Base-by-base conservation (phyloP, 2,797 vertebrate species). In the Tenualosa thibaudeaui region DNA sequence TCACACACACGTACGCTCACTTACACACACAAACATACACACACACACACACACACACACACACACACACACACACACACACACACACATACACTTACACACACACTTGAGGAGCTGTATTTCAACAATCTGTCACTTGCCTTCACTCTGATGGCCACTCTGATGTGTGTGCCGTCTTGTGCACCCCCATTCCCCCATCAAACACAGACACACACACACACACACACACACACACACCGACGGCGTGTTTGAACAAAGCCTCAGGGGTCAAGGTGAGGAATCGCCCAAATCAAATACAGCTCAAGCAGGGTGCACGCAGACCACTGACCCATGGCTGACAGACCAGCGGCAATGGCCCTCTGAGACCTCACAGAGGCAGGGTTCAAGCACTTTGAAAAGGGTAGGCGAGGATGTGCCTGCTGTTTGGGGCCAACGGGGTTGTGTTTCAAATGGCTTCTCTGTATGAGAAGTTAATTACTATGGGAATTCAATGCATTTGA, bases 201-300 rank as follows among this genome's bases (percentile, higher is more conserved):
- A 17, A 8, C 83, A 15, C 9, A 54, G 24, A 84, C 49, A 83
- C 81, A 50, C 81, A 56, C 82, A 82, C 87, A 89, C 85, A 87
- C 81, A 84, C 88, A 86, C 62, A 71, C 65, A 15, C 24, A 37
- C 31, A 71, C 65, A 71, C 65, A 71, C 71, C 40, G 15, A 46
- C 8, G 84, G 84, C 83, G 65, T 90, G 84, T 91, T 90, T 91
- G 82, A 87, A 88, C 86, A 90, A 86, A 85, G 84, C 86, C 49
- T 62, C 65, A 86, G 58, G 85, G 86, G 89, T 91, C 90, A 91
- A 90, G 90, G 90, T 89, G 89, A 90, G 88, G 86, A 88, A 86
- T 84, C 86, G 85, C 83, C 84, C 87, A 91, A 87, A 89, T 83
- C 86, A 87, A 90, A 88, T 86, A 88, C 88, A 87, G 87, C 84